phyloP scores from a whole-genome alignment of 2,797 vertebrate species.

The Myotis daubentonii region DNA sequence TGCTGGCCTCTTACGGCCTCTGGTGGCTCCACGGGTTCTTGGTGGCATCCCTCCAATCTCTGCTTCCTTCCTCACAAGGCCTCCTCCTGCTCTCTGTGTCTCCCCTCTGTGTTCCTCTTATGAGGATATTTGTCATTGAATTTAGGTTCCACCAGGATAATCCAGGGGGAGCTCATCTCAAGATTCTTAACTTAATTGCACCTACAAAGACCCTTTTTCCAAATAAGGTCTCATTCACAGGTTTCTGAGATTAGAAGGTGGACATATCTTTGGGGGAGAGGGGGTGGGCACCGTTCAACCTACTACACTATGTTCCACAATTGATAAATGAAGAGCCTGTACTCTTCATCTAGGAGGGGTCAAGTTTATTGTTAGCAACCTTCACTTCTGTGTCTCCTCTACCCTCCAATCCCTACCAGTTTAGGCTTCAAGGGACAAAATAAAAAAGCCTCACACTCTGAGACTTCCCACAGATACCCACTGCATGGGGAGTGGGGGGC shows the following conservation, averaged over 20 bases:
- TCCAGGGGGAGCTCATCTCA: background rate
- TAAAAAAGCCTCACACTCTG: background rate
- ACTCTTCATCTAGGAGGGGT: background rate
- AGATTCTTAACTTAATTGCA: background rate
- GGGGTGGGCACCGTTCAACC: background rate
- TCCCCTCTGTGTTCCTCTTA: background rate
- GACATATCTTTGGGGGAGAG: background rate
- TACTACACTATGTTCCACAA: background rate
- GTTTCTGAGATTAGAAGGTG: background rate
- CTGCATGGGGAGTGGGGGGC: background rate
- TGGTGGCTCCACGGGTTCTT: background rate
- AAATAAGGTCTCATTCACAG: background rate
- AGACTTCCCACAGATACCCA: background rate
- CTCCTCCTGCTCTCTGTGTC: background rate
- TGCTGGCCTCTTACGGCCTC: background rate
- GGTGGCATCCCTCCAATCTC: background rate
- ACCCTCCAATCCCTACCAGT: background rate
- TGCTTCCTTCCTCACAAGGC: background rate
- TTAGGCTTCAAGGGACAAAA: background rate
- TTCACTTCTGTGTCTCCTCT: background rate
- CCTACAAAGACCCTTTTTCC: background rate
- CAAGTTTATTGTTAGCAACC: background rate
- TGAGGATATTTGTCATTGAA: background rate
- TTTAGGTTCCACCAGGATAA: background rate
- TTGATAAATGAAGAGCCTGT: background rate